These are phyloP conservation scores for Lacerta bilineata DNA, from an alignment of 2,797 vertebrate species.

Conservation along the genomic window DNA sequence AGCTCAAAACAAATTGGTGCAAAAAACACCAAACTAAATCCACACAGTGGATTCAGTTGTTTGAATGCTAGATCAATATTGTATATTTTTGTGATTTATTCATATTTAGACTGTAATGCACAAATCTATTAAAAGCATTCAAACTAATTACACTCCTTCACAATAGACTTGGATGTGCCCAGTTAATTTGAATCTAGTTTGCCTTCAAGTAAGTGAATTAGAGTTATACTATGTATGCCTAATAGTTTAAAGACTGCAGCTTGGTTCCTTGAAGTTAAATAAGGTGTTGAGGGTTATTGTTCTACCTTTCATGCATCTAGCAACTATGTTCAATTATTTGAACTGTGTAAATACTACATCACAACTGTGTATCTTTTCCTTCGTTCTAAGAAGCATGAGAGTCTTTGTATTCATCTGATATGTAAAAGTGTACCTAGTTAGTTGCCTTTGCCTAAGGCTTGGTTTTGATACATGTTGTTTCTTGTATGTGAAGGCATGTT, in stretches of 20 bases:
- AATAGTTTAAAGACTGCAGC: background rate
- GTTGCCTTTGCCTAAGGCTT: background rate
- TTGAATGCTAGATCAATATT: background rate
- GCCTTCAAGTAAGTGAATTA: background rate
- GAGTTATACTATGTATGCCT: too few relatives aligned
- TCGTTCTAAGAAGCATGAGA: background rate
- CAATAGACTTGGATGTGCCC: background rate
- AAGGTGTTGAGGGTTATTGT: background rate
- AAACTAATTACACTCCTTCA: background rate
- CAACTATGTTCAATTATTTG: background rate
- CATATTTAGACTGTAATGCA: background rate
- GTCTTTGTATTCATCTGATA: background rate
- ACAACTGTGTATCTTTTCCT: accelerated
- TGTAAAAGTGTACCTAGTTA: background rate
- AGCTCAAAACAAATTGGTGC: background rate
- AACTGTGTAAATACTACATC: background rate
- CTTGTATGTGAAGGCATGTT: conserved; percentile 1
- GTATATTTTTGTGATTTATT: background rate
- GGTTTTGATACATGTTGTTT: background rate
- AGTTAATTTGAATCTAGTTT: background rate
- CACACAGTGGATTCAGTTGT: background rate
- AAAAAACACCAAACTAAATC: background rate
- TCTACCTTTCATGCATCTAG: background rate
- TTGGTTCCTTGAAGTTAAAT: background rate
- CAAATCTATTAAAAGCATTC: background rate